Conservation (phyloP, 2,113 vertebrate species). For the Phaethornis superciliosus region DNA sequence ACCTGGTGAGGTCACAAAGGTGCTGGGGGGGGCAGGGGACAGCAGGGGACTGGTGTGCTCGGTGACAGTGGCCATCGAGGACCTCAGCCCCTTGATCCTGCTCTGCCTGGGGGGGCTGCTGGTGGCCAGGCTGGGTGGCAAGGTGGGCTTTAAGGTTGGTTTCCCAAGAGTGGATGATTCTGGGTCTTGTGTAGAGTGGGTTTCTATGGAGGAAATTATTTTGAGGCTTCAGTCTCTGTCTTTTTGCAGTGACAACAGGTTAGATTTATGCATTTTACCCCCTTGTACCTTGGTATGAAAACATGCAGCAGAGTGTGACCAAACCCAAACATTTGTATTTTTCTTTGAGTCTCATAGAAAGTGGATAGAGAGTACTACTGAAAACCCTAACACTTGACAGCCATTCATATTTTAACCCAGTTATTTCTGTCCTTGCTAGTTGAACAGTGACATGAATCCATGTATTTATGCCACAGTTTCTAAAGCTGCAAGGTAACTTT, state of each 20-base stretch:
- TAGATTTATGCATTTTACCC: neutral
- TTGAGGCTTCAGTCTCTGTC: neutral
- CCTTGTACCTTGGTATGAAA: accelerated
- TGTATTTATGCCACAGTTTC: neutral
- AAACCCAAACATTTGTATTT: neutral
- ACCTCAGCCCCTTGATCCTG: neutral
- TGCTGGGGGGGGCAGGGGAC: neutral
- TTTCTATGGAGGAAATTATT: neutral
- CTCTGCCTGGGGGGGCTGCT: neutral
- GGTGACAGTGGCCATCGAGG: accelerated
- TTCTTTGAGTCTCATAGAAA: neutral
- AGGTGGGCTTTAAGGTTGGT: neutral
- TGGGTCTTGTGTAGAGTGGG: neutral
- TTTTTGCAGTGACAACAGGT: accelerated
- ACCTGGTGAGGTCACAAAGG: neutral
- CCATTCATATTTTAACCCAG: accelerated
- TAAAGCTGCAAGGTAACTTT: neutral
- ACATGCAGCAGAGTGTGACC: accelerated
- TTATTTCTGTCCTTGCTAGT: neutral
- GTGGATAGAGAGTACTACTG: neutral
- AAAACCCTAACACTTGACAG: neutral
- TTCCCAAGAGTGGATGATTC: neutral
- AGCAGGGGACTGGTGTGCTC: neutral
- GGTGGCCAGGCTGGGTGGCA: accelerated
- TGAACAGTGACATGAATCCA: neutral